Evolutionary conservation across 2,113 vertebrate species (phyloP).

Genomic region (Cyprinodon variegatus): DNA sequence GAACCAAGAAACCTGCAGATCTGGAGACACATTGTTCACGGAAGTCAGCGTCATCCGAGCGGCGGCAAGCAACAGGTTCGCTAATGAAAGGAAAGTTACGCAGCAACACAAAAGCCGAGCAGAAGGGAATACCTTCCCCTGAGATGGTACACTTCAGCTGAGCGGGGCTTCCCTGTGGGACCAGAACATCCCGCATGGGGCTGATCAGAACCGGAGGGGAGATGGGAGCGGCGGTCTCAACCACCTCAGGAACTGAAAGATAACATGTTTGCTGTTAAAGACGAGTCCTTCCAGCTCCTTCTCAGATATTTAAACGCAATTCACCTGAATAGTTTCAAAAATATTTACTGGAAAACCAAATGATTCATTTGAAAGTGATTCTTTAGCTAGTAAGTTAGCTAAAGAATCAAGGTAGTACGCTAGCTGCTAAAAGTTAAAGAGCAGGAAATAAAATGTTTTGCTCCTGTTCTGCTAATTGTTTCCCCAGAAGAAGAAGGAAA

Average conservation of each 20-base stretch:
- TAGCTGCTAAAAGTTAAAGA: not conserved
- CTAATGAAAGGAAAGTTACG: not conserved
- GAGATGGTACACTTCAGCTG: slow-evolving; percentile 88
- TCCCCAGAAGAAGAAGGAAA: not conserved
- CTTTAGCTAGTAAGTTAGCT: too few species aligned
- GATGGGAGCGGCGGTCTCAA: slow-evolving; percentile 82
- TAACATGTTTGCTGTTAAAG: not conserved
- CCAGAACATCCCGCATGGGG: slow-evolving; percentile 81
- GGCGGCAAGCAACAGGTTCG: not conserved
- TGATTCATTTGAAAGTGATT: too few species aligned
- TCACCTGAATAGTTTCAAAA: too few species aligned
- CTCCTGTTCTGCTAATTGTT: too few species aligned
- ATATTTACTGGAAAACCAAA: too few species aligned
- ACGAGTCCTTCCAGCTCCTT: not conserved
- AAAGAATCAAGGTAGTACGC: not conserved
- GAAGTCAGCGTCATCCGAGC: not conserved
- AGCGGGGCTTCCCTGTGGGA: slow-evolving; percentile 84
- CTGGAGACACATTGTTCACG: slow-evolving; percentile 68
- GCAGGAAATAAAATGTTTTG: not conserved
- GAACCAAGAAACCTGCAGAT: slow-evolving; percentile 91
- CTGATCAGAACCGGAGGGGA: slow-evolving; percentile 85
- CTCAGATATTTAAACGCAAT: not conserved
- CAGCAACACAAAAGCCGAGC: not conserved
- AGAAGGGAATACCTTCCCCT: slow-evolving; percentile 85
- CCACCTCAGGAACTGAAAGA: slow-evolving; percentile 86